Base-by-base conservation (phyloP, 2,888 invertebrate species). In the Lysandra bellargus region DNA sequence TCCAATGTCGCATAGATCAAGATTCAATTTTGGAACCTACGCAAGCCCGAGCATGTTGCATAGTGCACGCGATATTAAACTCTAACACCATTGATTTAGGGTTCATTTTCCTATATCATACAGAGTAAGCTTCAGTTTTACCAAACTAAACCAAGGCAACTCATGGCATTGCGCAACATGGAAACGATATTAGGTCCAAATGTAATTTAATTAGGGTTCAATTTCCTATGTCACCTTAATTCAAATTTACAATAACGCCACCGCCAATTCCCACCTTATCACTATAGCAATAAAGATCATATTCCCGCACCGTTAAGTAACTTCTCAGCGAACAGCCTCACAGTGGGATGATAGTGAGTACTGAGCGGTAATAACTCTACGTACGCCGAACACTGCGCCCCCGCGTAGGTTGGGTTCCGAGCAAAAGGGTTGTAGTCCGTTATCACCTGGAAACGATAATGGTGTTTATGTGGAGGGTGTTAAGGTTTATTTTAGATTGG, bases 341-440 rank as follows among this genome's bases (percentile, higher is more conserved):
- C 98, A 0, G 98, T 97, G 0, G 99, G 99, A 92, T 99, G 99
- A 89, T 96, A 98, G 89, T 99, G 98, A 0, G 94, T 87, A 0
- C 95, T 90, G 1, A 99, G 93, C 0, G 95, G 89, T 12, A 95
- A 83, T n/a, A 99, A 92, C 89, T 99, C 99, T 78, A 96, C 91
- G 81, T 97, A 96, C 0, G 97, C 95, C 0, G 96, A 95, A 79
- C 95, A 95, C 73, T 96, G 96, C 0, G 98, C 98, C 49, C 98
- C 97, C 14, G 98, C 97, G 92, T 96, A 98, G 23, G 97, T 89
- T 0, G 99, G 99, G 91, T 99, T 99, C 44, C 99, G 96, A 40
- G 96, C 94, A 80, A 95, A 91, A 0, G 97, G 96, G 89, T 97
- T 96, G 88, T 97, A 98, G 40, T 91, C 91, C 0, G 91, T 91